Conservation (phyloP, 2,888 invertebrate species). For the Drosophila neoperkinsi region DNA sequence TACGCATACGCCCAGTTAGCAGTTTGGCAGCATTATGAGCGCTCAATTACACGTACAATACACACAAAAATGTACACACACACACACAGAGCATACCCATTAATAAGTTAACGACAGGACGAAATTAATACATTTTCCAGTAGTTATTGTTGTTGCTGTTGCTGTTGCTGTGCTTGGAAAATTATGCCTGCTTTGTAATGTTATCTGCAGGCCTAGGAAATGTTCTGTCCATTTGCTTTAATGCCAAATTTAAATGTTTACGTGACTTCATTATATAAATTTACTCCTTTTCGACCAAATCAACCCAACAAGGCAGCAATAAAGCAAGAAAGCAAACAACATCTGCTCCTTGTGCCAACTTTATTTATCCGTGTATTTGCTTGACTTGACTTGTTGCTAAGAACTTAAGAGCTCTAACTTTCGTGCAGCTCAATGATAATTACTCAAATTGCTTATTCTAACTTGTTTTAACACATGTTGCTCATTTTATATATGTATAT, state of each 20-base stretch:
- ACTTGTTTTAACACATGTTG: conserved; percentile 1
- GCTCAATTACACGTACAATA: conserved; percentile 58
- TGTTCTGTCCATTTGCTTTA: conserved; percentile 54
- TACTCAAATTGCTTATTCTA: conserved; percentile 20
- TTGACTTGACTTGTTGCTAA: conserved; percentile 47
- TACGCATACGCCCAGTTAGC: conserved; percentile 36
- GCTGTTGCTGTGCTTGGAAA: conserved; percentile 12
- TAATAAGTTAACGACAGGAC: conserved; percentile 73
- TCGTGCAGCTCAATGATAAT: conserved; percentile 50
- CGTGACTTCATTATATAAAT: conserved; percentile 75
- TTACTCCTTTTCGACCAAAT: neutral
- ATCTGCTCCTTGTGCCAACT: neutral
- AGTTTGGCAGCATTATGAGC: conserved; percentile 41
- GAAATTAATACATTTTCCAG: conserved; percentile 54
- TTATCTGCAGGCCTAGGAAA: conserved; percentile 15
- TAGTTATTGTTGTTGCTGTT: neutral
- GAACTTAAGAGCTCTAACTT: conserved; percentile 26
- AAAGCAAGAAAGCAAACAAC: neutral
- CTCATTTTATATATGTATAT: neutral
- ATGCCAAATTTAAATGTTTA: conserved; percentile 76
- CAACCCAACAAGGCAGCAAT: neutral
- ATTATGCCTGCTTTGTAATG: conserved; percentile 44
- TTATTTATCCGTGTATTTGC: conserved; percentile 26
- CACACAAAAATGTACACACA: neutral
- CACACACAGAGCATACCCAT: conserved; percentile 8